Base-by-base conservation (phyloP, 1,140 invertebrate genomes). In the Ostrea denselamellosa region DNA sequence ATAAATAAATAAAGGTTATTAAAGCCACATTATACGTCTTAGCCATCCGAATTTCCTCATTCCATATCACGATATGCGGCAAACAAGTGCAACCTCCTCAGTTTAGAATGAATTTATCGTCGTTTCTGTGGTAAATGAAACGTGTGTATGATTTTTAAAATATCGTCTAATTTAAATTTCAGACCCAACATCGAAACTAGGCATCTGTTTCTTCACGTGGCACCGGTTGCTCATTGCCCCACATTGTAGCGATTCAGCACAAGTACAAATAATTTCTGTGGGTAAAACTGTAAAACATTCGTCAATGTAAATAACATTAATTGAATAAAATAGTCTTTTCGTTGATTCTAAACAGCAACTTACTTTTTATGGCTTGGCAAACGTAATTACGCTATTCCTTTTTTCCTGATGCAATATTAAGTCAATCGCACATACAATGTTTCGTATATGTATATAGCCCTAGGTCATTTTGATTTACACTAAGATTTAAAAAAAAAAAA, bases 141-240 rank as follows among this genome's bases (percentile, higher is more conserved):
- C 25, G 14, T 28, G 28, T 34, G 12, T 77, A 25, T 2, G 9
- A 17, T 10, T 34, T 25, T n/a, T n/a, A n/a, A 34, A 77, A 77
- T 9, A 10, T 3, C 12, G 8, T 28, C 25, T 12, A 0, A 28
- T 28, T 28, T 28, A 28, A 19, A 71, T 14, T 17, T 7, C 14
- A 34, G 2, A 12, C 7, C 25, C 9, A 77, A 34, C 4, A 77
- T 9, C 25, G 28, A 25, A n/a, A 77, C 28, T 34, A 77, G 28
- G 2, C 68, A 77, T 25, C 68, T 77, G 68, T 77, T 12, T 62
- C 3, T 77, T 77, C 68, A 77, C 68, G 68, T 77, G 68, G 68
- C 68, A 71, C 68, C 25, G n/a, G 56, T 62, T 14, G 25, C 28
- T 28, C 14, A 28, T 14, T 25, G 25, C 22, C 68, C 9, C 0